These are phyloP conservation scores for Dinoponera quadriceps DNA, from an alignment of 1,140 invertebrate species.

Conservation along the genomic window DNA sequence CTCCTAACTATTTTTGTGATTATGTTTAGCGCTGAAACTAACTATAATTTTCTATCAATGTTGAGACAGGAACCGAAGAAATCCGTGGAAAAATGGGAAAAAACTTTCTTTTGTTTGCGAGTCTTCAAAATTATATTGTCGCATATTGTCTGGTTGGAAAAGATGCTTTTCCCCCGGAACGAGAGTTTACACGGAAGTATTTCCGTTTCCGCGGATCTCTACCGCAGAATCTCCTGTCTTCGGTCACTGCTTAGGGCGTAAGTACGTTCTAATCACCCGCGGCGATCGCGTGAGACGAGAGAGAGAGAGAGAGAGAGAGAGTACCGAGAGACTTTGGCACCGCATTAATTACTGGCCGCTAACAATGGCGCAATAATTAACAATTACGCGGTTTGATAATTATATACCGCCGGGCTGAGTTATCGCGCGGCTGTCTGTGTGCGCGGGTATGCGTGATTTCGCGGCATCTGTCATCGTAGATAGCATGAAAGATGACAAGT, in stretches of 20 bases:
- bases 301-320: too few species aligned
- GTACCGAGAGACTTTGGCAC: conserved; percentile 66
- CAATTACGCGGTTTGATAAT: conserved; percentile 83
- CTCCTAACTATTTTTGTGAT: too few species aligned
- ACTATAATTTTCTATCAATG: too few species aligned
- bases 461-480: conserved; percentile 25
- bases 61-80: too few species aligned
- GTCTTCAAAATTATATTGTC: too few species aligned
- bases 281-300: conserved; percentile 69
- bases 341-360: conserved; percentile 76
- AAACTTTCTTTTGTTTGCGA: too few species aligned
- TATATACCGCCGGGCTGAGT: conserved; percentile 78
- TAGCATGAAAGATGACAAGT: conserved; percentile 48
- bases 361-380: conserved; percentile 83
- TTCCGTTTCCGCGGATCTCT: not conserved
- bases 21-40: too few species aligned
- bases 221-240: not conserved
- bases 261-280: conserved; percentile 64
- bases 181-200: not conserved
- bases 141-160: too few species aligned
- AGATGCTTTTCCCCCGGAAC: too few species aligned
- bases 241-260: not conserved
- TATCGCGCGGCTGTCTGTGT: conserved; percentile 64
- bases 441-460: conserved; percentile 5
- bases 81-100: too few species aligned